Base-by-base conservation (phyloP, 2,113 vertebrate species). In the Chlamydotis undulata region DNA sequence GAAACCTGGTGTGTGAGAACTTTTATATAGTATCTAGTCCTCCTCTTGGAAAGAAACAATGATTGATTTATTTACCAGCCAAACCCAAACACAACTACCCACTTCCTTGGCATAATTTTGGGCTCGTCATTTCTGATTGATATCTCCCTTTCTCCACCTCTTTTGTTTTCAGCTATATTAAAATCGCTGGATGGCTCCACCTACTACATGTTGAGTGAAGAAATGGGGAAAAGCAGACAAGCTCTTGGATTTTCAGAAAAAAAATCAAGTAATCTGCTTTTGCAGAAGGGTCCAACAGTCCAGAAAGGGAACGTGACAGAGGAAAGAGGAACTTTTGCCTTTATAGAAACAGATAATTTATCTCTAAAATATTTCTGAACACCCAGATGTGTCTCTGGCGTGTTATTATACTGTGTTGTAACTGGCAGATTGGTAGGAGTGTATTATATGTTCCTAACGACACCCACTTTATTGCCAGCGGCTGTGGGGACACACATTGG, bases 31-130 rank as follows among this genome's bases (percentile, higher is more conserved):
- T 60, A 56, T 22, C 61, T 21, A 74, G 53, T 90, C 78, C 75
- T 94, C 85, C 82, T 92, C 93, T 91, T 82, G 89, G 91, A 93
- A 96, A 89, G 94, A 47, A 92, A 18, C 43, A 33, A 35, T 96
- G 95, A 96, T 84, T 92, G 93, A 92, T 91, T 92, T 96, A 97
- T 97, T 97, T 96, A 96, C 90, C 10, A 9, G 77, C 96, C 95
- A 87, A 97, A 53, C 95, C 96, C 96, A 92, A 43, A 28, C 64
- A 57, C 56, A 31, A 6, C 95, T 94, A 79, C 96, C 96, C 89
- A 95, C 91, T 68, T 92, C 19, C 49, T 49, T 19, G 53, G 37
- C 83, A 59, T 68, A 63, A 89, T 94, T 41, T 75, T 12, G 7
- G 78, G 78, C 65, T 91, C 1, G 49, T 93, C 57, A 79, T 19